Base-by-base conservation (phyloP, 2,888 invertebrate genomes). In the Caenorhabditis sp. region DNA sequence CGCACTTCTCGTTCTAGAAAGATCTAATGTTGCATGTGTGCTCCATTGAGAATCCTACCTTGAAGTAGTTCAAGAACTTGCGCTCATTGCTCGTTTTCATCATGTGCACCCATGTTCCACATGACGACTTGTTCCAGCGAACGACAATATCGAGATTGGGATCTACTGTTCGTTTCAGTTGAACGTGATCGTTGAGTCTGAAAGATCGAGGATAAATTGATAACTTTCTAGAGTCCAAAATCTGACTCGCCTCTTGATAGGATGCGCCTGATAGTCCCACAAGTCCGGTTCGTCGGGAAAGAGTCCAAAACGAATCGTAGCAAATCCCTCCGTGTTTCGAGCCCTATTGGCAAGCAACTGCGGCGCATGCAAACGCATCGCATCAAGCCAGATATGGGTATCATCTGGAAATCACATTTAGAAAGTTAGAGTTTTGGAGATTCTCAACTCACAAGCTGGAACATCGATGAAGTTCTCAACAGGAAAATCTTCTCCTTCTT, bases 1-100 rank as follows among this genome's bases (percentile, higher is more conserved):
- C 51, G 14, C 51, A 54, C 1, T 22, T 54, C 26, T 54, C 51
- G 51, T 24, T 54, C 51, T 54, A 12, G 4, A 54, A 54, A 54
- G 1, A 19, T 49, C 12, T 2, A 26, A 26, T 49, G 51, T 22
- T 51, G 12, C 38, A 38, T 10, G 10, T 38, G 38, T 12, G 38
- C 38, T 38, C 38, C 38, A 38, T 35, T 35, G 16, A 49, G 7
- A 22, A 19, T 22, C 22, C 2, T 6, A 54, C 51, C 51, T 54
- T 26, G 24, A 54, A 54, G 14, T 24, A 54, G 12, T 54, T 12
- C 51, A 54, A 54, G 24, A 12, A 54, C 4, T 47, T 47, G 3
- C 19, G n/a, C 19, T 54, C 51, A 6, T 54, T 24, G 8, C 26
- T 26, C 24, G 8, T 1, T 5, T 22, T 54, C 26, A 24, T 26